Evolutionary conservation across 2,888 invertebrate genomes (phyloP), one percentile per base, ranked within the genome.

Genomic region (Athalia cordata): DNA sequence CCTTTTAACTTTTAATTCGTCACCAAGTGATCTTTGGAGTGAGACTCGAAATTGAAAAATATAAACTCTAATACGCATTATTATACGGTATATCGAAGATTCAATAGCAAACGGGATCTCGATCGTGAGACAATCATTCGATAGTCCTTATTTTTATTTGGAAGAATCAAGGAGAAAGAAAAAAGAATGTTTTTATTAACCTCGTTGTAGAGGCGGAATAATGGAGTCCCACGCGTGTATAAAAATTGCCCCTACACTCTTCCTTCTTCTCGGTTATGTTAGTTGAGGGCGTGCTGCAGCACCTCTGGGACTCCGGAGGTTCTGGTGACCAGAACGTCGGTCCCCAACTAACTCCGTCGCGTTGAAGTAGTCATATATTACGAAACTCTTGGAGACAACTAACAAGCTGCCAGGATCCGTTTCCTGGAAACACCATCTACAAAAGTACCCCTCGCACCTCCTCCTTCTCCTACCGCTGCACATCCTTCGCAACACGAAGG

Each of bases 371-470:
- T 87, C 87, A 87, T 87, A 87, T 87, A 87, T 87, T 87, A 87
- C 83, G 87, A 86, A 85, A 85, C 85, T 86, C 86, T 87, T 84
- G 87, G 86, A 87, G 87, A 87, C 87, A 87, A 87, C 86, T 87
- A 87, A 87, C 87, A 87, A 87, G 87, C 87, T 87, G 87, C 85
- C 87, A 85, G 86, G 87, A 87, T 87, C 87, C 87, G 86, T 87
- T 87, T 87, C 87, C 87, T 86, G 87, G 87, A 87, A 87, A 86
- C 85, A 82, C 75, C 62, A 62, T 61, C 75, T 75, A 75, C 75
- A 15, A 75, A 75, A 62, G 62, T 75, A 75, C 75, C 75, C 43
- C 74, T 29, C n/a, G 66, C n/a, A 29, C 29, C 29, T 29, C 29
- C 29, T 29, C 29, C 29, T 29, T 29, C 29, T 29, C 29, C 29